These are phyloP conservation scores for Brachyalestes nurse DNA, from an alignment of 2,797 vertebrate genomes.

Conservation along the genomic window DNA sequence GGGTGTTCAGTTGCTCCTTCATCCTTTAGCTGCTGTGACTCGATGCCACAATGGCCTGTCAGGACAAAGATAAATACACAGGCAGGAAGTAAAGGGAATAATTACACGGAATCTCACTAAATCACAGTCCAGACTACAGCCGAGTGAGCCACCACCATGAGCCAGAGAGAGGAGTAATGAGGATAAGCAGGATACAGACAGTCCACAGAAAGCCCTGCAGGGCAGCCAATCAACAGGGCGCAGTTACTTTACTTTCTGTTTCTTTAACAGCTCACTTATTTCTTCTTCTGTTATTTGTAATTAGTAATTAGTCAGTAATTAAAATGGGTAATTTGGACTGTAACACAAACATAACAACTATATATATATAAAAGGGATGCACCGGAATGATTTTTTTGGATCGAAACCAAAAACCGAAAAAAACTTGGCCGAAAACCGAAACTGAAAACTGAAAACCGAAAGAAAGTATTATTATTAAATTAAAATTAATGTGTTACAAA, in stretches of 20 bases:
- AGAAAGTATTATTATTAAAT: no score
- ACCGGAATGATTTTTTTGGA: no score
- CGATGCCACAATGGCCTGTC: slow-evolving; percentile 52
- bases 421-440: no score
- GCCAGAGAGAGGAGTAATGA: slow-evolving; percentile 26
- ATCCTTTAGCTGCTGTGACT: slow-evolving; percentile 55
- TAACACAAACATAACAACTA: no score
- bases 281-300: no score
- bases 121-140: slow-evolving; percentile 35
- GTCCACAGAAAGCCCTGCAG: neutral
- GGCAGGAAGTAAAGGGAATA: slow-evolving; percentile 59
- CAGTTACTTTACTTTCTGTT: no score
- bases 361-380: no score
- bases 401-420: no score
- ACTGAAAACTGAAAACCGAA: no score
- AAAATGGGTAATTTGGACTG: no score
- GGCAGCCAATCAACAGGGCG: slow-evolving; percentile 8
- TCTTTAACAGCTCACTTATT: neutral
- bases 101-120: slow-evolving; percentile 57
- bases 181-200: slow-evolving; percentile 23
- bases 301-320: no score
- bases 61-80: slow-evolving; percentile 59
- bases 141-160: neutral
- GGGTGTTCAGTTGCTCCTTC: slow-evolving; percentile 59
- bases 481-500: no score